Conservation (phyloP, 2,113 vertebrate genomes). For the Lethenteron reissneri region DNA sequence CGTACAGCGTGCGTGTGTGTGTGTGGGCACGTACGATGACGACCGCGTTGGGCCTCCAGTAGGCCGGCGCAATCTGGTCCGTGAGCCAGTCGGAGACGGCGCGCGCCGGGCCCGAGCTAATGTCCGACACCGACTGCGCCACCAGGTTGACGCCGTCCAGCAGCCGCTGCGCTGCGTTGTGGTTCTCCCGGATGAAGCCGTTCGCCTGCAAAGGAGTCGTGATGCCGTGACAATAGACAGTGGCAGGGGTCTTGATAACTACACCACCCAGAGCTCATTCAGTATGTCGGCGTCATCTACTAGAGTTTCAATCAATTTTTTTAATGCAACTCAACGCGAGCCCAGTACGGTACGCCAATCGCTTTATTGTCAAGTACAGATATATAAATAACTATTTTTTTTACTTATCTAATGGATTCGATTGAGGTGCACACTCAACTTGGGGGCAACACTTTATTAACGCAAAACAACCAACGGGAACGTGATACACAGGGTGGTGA, state of each 20-base stretch:
- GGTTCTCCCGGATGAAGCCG: constrained; percentile 88
- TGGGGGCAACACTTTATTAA: too few species aligned
- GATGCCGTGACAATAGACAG: neutral
- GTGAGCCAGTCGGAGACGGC: constrained; percentile 90
- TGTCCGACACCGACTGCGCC: constrained; percentile 84
- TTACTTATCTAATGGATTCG: neutral
- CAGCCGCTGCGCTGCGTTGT: constrained; percentile 82
- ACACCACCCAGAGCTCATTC: too few species aligned
- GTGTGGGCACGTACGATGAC: constrained; percentile 38
- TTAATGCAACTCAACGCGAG: too few species aligned
- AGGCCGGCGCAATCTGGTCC: constrained; percentile 89
- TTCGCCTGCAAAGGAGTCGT: constrained; percentile 36
- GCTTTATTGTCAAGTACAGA: neutral
- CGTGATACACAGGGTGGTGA: too few species aligned
- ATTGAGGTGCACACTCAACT: neutral
- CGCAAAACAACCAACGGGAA: too few species aligned
- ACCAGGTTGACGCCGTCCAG: constrained; percentile 91
- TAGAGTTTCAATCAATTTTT: neutral
- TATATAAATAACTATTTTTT: neutral
- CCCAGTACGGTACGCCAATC: too few species aligned
- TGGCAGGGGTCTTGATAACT: too few species aligned
- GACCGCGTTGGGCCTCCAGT: constrained; percentile 92
- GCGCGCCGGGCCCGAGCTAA: constrained; percentile 85
- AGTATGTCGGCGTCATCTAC: too few species aligned
- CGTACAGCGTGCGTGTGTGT: too few species aligned